Evolutionary conservation across 2,888 invertebrate genomes (phyloP).

Genomic region (Drosophila hamatofila): DNA sequence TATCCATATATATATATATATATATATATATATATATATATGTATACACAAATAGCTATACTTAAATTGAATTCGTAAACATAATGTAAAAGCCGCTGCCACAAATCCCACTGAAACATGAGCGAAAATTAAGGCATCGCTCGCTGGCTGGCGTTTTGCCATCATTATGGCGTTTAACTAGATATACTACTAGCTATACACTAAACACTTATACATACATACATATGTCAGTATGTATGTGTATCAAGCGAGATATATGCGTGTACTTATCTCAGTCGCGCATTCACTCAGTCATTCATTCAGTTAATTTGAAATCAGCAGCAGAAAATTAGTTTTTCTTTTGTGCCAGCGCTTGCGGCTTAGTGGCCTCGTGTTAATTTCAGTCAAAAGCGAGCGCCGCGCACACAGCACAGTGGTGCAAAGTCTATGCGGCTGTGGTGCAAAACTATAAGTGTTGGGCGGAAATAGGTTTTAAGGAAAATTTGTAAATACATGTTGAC

Average conservation of each 20-base stretch:
- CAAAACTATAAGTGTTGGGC: background rate
- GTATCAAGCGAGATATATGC: constrained; percentile 3
- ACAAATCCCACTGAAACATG: constrained; percentile 41
- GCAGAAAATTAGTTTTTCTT: constrained; percentile 83
- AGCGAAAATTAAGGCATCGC: constrained; percentile 19
- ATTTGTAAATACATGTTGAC: background rate
- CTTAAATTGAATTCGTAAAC: constrained; percentile 33
- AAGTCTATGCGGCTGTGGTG: background rate
- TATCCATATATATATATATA: constrained; percentile 7
- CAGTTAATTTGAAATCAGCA: constrained; percentile 82
- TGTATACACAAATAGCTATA: constrained; percentile 6
- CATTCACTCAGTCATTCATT: constrained; percentile 73
- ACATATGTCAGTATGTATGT: background rate
- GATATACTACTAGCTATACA: constrained; percentile 10
- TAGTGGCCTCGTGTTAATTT: constrained; percentile 54
- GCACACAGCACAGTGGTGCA: constrained; percentile 39
- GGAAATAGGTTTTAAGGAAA: background rate
- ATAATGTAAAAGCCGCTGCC: constrained; percentile 24
- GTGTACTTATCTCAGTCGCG: constrained; percentile 45
- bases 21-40: constrained; percentile 1
- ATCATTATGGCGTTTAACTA: constrained; percentile 36
- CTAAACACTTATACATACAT: background rate
- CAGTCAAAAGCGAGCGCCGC: constrained; percentile 16
- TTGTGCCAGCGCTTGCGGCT: constrained; percentile 53
- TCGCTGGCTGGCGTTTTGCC: constrained; percentile 30